Evolutionary conservation across 2,888 invertebrate genomes (phyloP).

Genomic region (Amblyteles armatorius): DNA sequence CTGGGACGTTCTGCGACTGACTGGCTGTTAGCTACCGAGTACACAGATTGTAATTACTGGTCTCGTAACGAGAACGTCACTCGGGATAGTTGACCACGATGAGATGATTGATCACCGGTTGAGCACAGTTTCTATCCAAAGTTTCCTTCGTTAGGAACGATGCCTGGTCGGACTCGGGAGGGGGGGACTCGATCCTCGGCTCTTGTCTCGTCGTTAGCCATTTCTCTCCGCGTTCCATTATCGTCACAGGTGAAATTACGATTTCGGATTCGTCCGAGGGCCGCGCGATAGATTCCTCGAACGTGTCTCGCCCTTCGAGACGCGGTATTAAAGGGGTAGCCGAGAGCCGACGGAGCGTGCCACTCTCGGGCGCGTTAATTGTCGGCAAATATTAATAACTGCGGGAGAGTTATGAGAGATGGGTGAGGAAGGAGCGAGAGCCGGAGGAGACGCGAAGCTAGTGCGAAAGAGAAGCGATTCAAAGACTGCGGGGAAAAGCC

Average conservation of each 20-base stretch:
- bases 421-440: constrained; percentile 58
- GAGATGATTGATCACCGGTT: constrained; percentile 72
- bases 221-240: constrained; percentile 80
- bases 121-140: constrained; percentile 50
- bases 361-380: constrained; percentile 79
- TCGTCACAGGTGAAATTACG: constrained; percentile 64
- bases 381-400: constrained; percentile 85
- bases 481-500: constrained; percentile 77
- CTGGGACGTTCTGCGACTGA: constrained; percentile 28
- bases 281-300: constrained; percentile 73
- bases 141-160: constrained; percentile 49
- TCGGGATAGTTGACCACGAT: constrained; percentile 53
- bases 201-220: constrained; percentile 85
- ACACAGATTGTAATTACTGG: constrained; percentile 74
- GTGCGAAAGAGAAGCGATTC: constrained; percentile 73
- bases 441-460: constrained; percentile 44
- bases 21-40: constrained; percentile 11
- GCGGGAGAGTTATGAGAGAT: constrained; percentile 63
- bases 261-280: constrained; percentile 67
- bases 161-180: constrained; percentile 19
- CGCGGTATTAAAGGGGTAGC: constrained; percentile 82
- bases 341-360: constrained; percentile 43
- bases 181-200: background rate
- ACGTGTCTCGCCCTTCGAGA: constrained; percentile 79
- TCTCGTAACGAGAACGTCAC: constrained; percentile 74